A percentile compares a stretch with the other conserved stretches of the same genome.
phyloP scores from a whole-genome alignment of 2,797 vertebrate species.

The Ibycter americanus region DNA sequence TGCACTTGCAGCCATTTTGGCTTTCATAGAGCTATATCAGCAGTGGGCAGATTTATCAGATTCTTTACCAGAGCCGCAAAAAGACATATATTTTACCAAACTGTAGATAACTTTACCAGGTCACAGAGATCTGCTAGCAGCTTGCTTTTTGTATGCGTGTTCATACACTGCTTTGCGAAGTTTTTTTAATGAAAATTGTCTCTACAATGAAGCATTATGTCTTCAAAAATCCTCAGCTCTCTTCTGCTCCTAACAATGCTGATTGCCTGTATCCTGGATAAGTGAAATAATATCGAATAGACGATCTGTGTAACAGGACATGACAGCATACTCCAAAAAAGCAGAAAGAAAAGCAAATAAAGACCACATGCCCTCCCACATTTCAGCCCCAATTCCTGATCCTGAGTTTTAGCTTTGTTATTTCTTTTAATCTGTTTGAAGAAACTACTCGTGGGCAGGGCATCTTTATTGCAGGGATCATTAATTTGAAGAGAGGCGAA shows the following conservation, averaged over 20 bases:
- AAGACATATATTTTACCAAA: neutral
- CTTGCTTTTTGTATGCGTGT: neutral
- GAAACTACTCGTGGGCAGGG: slow-evolving; percentile 6
- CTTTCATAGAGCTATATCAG: neutral
- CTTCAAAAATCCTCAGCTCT: neutral
- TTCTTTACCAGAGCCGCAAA: neutral
- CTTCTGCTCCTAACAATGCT: neutral
- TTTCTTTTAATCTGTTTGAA: slow-evolving; percentile 42
- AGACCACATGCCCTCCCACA: neutral
- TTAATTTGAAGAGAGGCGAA: slow-evolving; percentile 15
- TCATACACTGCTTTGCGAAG: neutral
- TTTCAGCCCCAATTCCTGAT: neutral
- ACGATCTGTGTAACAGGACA: neutral
- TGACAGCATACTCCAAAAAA: neutral
- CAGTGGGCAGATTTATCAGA: neutral
- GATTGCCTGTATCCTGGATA: neutral
- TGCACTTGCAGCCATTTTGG: neutral
- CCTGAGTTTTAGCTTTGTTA: neutral
- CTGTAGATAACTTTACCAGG: neutral
- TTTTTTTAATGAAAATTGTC: neutral
- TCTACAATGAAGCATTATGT: neutral
- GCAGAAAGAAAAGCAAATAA: slow-evolving; percentile 33
- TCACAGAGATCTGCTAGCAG: neutral
- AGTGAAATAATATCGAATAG: neutral
- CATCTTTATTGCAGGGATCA: slow-evolving; percentile 12